Conservation (phyloP, 2,113 vertebrate species). For the Centropus bengalensis region DNA sequence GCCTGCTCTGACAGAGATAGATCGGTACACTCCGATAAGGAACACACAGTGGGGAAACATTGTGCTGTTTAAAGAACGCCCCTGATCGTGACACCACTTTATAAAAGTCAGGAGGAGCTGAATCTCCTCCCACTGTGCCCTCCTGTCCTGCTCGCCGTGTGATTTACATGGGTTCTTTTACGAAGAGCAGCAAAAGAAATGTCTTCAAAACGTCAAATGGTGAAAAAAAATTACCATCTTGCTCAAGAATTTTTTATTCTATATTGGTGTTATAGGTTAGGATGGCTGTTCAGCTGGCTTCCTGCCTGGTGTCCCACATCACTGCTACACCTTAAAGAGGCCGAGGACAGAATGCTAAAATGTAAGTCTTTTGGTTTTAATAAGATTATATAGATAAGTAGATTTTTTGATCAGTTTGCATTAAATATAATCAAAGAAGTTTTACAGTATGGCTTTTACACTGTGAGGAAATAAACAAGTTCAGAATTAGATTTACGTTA, state of each 20-base stretch:
- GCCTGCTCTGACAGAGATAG: neutral
- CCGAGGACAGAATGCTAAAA: conserved; percentile 91
- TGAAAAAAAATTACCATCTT: neutral
- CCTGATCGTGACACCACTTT: neutral
- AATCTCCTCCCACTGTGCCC: neutral
- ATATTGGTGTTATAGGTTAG: conserved; percentile 79
- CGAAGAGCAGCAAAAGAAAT: neutral
- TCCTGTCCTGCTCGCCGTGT: fast-evolving
- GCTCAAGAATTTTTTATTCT: neutral
- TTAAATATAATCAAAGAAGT: neutral
- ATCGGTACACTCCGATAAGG: neutral
- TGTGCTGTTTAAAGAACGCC: neutral
- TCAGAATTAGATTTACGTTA: neutral
- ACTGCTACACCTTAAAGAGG: conserved; percentile 84
- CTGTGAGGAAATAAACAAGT: neutral
- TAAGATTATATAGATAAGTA: neutral
- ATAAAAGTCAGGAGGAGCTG: neutral
- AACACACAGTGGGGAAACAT: neutral
- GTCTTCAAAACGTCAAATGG: neutral
- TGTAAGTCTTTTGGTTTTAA: conserved; percentile 77
- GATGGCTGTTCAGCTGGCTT: conserved; percentile 90
- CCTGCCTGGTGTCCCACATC: conserved; percentile 95
- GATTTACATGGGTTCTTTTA: neutral
- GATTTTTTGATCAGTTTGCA: neutral
- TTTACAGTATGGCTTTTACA: neutral